A percentile compares a stretch with the other conserved stretches of the same genome.
Evolutionary conservation across 2,888 invertebrate genomes (phyloP).

Genomic region (Nomada fabriciana): DNA sequence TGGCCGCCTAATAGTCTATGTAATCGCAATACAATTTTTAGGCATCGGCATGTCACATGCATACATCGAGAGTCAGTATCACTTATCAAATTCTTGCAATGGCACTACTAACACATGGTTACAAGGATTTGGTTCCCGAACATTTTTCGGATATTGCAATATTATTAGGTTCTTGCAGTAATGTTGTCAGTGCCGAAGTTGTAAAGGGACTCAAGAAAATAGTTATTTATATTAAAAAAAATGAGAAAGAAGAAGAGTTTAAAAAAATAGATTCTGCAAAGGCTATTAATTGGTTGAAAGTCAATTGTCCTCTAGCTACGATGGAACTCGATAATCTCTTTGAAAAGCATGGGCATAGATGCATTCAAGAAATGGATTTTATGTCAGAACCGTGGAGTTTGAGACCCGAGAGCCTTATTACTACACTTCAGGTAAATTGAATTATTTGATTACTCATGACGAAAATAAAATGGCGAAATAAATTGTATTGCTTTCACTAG

Average conservation of each 20-base stretch:
- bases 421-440: slow-evolving; percentile 86
- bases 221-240: slow-evolving; percentile 83
- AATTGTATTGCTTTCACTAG: slow-evolving; percentile 44
- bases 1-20: not conserved
- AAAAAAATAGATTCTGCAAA: slow-evolving; percentile 84
- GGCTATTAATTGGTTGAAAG: slow-evolving; percentile 87
- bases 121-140: slow-evolving; percentile 87
- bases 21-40: slow-evolving; percentile 30
- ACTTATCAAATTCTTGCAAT: slow-evolving; percentile 86
- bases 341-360: slow-evolving; percentile 89
- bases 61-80: slow-evolving; percentile 85
- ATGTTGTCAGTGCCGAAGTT: slow-evolving; percentile 91
- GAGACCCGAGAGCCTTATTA: slow-evolving; percentile 87
- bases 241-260: slow-evolving; percentile 85
- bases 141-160: slow-evolving; percentile 89
- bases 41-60: slow-evolving; percentile 81
- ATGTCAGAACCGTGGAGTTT: slow-evolving; percentile 88
- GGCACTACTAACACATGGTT: slow-evolving; percentile 85
- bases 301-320: slow-evolving; percentile 85
- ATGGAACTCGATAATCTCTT: slow-evolving; percentile 87
- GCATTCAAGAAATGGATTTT: slow-evolving; percentile 89
- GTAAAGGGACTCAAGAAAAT: slow-evolving; percentile 86
- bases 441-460: not conserved
- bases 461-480: not conserved
- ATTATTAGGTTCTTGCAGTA: slow-evolving; percentile 88